These are phyloP conservation scores for Turnix velox DNA, from an alignment of 2,113 vertebrate genomes.

Conservation along the genomic window DNA sequence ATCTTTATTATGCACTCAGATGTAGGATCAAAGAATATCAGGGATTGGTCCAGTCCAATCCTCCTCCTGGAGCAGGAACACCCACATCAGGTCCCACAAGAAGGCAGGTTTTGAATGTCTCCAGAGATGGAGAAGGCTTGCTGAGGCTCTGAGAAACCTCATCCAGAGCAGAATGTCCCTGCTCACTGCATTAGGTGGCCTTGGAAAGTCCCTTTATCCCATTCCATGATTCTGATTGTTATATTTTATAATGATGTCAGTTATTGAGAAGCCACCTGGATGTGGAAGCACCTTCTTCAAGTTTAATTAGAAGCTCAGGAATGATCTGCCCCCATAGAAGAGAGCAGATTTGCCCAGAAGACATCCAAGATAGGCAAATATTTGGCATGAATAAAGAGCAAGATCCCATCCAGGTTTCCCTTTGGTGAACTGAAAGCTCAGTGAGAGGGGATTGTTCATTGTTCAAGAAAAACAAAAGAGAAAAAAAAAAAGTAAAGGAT, in stretches of 20 bases:
- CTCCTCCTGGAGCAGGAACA: no score
- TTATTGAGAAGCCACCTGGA: neutral
- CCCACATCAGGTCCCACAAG: no score
- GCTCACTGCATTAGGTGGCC: no score
- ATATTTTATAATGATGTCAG: neutral
- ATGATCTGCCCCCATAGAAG: accelerated
- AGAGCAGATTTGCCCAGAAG: neutral
- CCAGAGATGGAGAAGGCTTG: no score
- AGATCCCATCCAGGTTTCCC: accelerated
- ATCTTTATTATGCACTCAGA: no score
- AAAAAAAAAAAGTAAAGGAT: neutral
- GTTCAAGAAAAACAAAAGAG: neutral
- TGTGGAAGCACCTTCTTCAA: neutral
- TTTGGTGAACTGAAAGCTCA: neutral
- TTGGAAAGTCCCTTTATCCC: no score
- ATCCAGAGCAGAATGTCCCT: no score
- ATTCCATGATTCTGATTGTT: no score
- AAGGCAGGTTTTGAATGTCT: no score
- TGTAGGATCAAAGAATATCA: no score
- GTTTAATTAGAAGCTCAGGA: neutral
- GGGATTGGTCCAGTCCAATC: no score
- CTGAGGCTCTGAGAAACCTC: no score
- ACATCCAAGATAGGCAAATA: neutral
- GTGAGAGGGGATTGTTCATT: neutral
- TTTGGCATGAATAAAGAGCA: neutral